These are phyloP conservation scores for Delphinus delphis DNA, from an alignment of 2,113 vertebrate species.

Conservation along the genomic window DNA sequence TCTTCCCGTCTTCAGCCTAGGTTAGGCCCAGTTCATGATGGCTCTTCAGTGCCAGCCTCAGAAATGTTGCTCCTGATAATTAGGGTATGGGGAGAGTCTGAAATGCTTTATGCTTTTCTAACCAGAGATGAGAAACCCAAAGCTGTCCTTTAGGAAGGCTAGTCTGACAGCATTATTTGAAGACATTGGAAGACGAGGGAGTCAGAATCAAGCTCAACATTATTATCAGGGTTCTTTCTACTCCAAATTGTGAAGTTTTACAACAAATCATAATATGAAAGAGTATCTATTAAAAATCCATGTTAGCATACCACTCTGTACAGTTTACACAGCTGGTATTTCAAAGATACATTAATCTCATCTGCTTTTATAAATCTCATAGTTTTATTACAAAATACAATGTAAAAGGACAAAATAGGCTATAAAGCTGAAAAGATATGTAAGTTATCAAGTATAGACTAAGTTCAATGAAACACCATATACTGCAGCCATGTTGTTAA, in stretches of 20 bases:
- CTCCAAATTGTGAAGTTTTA: not conserved
- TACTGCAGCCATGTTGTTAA: not conserved
- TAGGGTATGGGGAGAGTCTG: not conserved
- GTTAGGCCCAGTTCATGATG: not conserved
- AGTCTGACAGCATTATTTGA: not conserved
- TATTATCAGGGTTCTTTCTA: not conserved
- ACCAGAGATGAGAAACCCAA: not conserved
- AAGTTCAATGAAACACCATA: not conserved
- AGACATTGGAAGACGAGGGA: not conserved
- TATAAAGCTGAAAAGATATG: not conserved
- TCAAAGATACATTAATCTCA: not conserved
- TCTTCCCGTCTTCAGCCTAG: not conserved
- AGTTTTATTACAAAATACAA: not conserved
- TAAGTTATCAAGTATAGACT: not conserved
- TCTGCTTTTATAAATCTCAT: not conserved
- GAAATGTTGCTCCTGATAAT: not conserved
- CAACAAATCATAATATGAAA: not conserved
- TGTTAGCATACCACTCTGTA: not conserved
- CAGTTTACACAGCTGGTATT: not conserved
- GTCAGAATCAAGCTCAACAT: not conserved
- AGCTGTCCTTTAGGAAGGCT: not conserved
- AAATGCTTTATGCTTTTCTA: not conserved
- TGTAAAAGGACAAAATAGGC: not conserved
- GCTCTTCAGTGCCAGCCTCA: not conserved
- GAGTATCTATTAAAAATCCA: not conserved